These are phyloP conservation scores for Centropus bengalensis DNA, from an alignment of 2,113 vertebrate genomes.

Conservation along the genomic window DNA sequence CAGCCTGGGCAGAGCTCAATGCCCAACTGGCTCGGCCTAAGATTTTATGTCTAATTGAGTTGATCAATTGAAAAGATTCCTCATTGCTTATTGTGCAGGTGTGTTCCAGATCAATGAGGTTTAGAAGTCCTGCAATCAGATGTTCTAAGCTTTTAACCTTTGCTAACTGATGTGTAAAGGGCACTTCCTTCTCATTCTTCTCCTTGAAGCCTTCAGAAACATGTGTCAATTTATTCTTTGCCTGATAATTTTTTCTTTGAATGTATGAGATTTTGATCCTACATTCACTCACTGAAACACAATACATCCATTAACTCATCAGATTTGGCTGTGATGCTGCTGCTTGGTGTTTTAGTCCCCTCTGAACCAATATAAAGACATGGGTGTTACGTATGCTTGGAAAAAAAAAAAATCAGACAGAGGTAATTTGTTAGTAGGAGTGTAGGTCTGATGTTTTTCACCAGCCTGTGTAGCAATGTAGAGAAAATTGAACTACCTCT, in stretches of 20 bases:
- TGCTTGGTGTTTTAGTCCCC: background rate
- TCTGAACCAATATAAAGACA: background rate
- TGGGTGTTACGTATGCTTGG: background rate
- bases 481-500: background rate
- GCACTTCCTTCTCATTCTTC: background rate
- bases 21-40: background rate
- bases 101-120: background rate
- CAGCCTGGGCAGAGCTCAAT: background rate
- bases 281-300: background rate
- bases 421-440: background rate
- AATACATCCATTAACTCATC: background rate
- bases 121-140: constrained; percentile 8
- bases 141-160: constrained; percentile 8
- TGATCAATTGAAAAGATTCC: constrained; percentile 16
- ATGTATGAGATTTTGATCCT: background rate
- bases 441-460: background rate
- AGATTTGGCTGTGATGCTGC: background rate
- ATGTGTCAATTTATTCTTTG: background rate
- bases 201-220: background rate
- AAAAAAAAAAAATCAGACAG: background rate
- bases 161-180: constrained; percentile 5
- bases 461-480: background rate
- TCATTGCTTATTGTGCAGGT: constrained; percentile 7
- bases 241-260: background rate
- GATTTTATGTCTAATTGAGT: background rate